These are phyloP conservation scores for Catocala nupta DNA, from an alignment of 2,888 invertebrate genomes.

Conservation along the genomic window DNA sequence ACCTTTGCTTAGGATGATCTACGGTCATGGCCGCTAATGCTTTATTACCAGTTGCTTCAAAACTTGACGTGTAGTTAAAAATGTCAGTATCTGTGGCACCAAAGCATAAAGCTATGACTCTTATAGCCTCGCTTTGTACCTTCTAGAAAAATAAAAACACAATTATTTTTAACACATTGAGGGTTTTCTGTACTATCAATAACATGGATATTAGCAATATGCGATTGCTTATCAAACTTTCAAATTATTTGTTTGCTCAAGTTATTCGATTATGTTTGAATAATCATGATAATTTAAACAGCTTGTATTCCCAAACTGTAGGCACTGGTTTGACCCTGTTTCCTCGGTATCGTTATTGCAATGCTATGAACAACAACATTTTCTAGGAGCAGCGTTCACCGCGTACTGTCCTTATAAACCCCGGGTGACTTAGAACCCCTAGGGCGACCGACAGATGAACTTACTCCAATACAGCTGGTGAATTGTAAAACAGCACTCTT, in stretches of 20 bases:
- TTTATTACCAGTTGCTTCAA: slow-evolving; percentile 10
- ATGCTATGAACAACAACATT: background rate
- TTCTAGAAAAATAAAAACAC: background rate
- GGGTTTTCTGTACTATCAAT: no score
- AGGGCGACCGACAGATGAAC: slow-evolving; percentile 9
- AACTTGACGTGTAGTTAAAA: slow-evolving; percentile 11
- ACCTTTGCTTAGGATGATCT: background rate
- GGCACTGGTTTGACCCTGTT: no score
- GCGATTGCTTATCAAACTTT: no score
- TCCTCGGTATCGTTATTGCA: no score
- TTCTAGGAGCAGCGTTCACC: background rate
- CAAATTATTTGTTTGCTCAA: no score
- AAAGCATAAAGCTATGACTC: slow-evolving; percentile 30
- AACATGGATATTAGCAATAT: no score
- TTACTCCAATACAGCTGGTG: slow-evolving; percentile 55
- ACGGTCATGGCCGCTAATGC: background rate
- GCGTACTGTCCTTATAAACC: background rate
- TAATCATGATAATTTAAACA: no score
- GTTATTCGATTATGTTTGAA: no score
- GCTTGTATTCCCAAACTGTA: no score
- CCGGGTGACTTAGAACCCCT: no score
- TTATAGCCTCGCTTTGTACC: slow-evolving; percentile 24
- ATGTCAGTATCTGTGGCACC: slow-evolving; percentile 31
- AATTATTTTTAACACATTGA: no score
- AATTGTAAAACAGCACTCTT: slow-evolving; percentile 60